Evolutionary conservation across 1,140 invertebrate genomes (phyloP).

Genomic region (fruit fly (Drosophila melanogaster)): DNA sequence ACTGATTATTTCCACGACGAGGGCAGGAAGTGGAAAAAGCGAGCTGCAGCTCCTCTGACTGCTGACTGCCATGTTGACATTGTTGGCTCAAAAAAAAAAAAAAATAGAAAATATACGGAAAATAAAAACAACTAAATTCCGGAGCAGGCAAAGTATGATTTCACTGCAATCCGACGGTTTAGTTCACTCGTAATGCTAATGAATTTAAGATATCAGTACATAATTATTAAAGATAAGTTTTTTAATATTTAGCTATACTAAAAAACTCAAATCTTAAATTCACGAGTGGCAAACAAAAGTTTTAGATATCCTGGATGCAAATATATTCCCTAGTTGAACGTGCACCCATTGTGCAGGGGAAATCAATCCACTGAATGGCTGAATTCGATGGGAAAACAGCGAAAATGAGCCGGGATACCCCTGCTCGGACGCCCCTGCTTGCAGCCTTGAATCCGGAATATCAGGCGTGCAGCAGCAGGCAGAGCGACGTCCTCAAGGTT

Average conservation of each 20-base stretch:
- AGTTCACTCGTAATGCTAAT: not conserved
- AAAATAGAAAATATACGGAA: constrained; percentile 3
- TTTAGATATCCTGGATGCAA: no score
- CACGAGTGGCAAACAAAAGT: no score
- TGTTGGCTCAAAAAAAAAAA: constrained; percentile 31
- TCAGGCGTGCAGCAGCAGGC: constrained; percentile 56
- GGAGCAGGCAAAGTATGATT: constrained; percentile 2
- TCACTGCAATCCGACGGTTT: not conserved
- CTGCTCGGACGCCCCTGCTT: constrained; percentile 31
- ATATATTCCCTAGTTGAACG: not conserved
- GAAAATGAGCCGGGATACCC: constrained; percentile 1
- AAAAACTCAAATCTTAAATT: no score
- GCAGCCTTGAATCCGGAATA: constrained; percentile 46
- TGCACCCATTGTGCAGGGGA: not conserved
- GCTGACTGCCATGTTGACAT: constrained; percentile 70
- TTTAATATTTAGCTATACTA: no score
- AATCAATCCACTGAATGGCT: constrained; percentile 4
- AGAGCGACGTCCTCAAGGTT: constrained; percentile 56
- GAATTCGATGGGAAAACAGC: not conserved
- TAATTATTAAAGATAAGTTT: not conserved
- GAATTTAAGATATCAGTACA: not conserved
- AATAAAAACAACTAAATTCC: constrained; percentile 19
- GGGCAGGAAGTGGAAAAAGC: constrained; percentile 10
- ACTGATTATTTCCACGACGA: constrained; percentile 35
- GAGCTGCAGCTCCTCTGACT: constrained; percentile 30